Base-by-base conservation (phyloP, 2,113 vertebrate genomes). In the Phaethon lepturus region DNA sequence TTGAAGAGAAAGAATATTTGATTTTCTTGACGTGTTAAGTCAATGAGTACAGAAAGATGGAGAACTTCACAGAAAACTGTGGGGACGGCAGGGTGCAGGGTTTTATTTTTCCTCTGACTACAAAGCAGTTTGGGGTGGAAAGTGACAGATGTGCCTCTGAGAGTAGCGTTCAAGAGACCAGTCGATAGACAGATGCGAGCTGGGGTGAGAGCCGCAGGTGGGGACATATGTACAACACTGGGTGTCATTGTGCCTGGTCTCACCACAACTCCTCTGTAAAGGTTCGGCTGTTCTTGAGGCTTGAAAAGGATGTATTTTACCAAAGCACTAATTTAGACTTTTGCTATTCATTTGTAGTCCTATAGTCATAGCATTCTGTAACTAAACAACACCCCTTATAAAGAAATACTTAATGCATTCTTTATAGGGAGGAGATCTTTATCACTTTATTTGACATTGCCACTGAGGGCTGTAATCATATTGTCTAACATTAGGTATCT, bases 1-100 rank as follows among this genome's bases (percentile, higher is more conserved):
- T 93, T 94, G 71, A 96, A 96, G 68, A 91, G 83, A 84, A 93
- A 68, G 87, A 97, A 79, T 94, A 87, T 88, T 91, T 96, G 3
- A 97, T 96, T 94, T 96, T 78, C 86, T 93, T 95, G 95, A 85
- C 9, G 4, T 17, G 45, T 93, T 90, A 94, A 92, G 58, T 92
- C 90, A 95, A 66, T 11, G 62, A 93, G 53, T 49, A 82, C 29
- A 73, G 87, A 72, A 94, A 79, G 69, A 80, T 53, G 64, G 69
- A 84, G 62, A 85, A 82, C 64, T 93, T 96, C 93, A 95, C 53
- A 94, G 92, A 73, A 75, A 33, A 66, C 95, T 94, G 63, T n/a
- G 3, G 9, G 29, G 59, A 91, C 4, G 22, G 56, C 1, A 1
- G 12, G 56, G 62, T 85, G 62, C 33, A 2, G 73, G 69, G n/a